Base-by-base conservation (phyloP, 2,797 vertebrate species). In the Falco biarmicus region DNA sequence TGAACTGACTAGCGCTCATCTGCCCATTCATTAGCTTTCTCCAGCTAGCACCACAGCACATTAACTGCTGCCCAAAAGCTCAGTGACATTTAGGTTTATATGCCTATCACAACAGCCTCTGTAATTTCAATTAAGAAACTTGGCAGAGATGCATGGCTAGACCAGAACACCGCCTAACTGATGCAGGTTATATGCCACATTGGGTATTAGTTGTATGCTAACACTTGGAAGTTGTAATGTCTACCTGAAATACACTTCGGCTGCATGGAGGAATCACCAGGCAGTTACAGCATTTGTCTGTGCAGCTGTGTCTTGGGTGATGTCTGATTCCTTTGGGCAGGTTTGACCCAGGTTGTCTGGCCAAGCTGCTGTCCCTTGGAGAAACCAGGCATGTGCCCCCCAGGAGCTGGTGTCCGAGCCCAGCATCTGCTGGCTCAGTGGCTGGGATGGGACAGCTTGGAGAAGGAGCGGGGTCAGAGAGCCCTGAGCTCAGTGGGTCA, bases 341-440 rank as follows among this genome's bases (percentile, higher is more conserved):
- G 11, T 73, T 54, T 94, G 61, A 64, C 18, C 19, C 13, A 32
- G 28, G 13, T 75, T 87, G 11, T 69, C 11, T 7, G 53, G 37
- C 41, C 6, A 14, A 22, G 60, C 15, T 1, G 1, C 31, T 0
- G 6, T 25, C 50, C 31, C 19, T 57, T 48, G 63, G 41, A 80
- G 25, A 59, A 29, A n/a, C 31, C 26, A 59, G 50, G 17, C 37
- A 15, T 0, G 0, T 39, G 48, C 3, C 3, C 17, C 34, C 29
- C 16, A 26, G 4, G 17, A 69, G 24, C 37, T 5, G 5, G 26
- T 0, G 0, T 81, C 53, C 50, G 26, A 82, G 45, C 5, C 50
- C 0, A 0, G 39, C 4, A 6, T 34, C n/a, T 73, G 60, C 48
- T 81, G 53, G n/a, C 45, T 61, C 31, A 26, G 24, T 1, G 4